Percentiles rank a stretch among this genome's conserved stretches.
These are phyloP conservation scores for Pectinophora gossypiella DNA, from an alignment of 1,140 invertebrate genomes.

Conservation along the genomic window DNA sequence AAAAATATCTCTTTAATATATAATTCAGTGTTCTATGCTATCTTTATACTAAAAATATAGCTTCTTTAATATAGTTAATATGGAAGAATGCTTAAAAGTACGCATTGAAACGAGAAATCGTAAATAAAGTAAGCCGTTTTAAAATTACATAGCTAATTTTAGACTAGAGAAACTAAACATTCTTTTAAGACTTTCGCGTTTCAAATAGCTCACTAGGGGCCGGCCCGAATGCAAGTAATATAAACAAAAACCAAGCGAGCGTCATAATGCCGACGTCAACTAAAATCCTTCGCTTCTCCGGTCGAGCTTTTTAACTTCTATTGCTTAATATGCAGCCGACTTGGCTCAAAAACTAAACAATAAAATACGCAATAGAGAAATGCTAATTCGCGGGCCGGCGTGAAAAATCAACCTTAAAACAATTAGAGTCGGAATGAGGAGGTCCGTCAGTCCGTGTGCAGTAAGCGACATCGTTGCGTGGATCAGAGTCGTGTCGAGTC, in stretches of 20 bases:
- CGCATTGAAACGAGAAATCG: constrained; percentile 37
- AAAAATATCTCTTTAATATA: constrained; percentile 28
- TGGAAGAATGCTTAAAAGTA: constrained; percentile 56
- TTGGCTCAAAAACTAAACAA: neutral
- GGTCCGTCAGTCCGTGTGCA: constrained; percentile 43
- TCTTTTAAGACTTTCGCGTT: constrained; percentile 44
- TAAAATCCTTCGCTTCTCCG: constrained; percentile 24
- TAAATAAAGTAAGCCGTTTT: constrained; percentile 30
- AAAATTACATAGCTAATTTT: constrained; percentile 36
- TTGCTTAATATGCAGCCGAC: too few relatives aligned
- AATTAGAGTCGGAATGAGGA: constrained; percentile 63
- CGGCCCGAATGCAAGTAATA: constrained; percentile 21
- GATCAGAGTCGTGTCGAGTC: constrained; percentile 28
- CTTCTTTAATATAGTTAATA: constrained; percentile 48
- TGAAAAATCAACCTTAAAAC: constrained; percentile 60
- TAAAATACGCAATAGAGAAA: neutral
- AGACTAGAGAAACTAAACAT: constrained; percentile 68
- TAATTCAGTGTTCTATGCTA: constrained; percentile 32
- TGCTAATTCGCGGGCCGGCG: constrained; percentile 25
- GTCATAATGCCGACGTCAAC: constrained; percentile 26
- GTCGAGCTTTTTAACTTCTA: too few relatives aligned
- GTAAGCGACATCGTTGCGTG: constrained; percentile 49
- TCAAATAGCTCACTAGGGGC: constrained; percentile 43
- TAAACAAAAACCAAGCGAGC: constrained; percentile 36
- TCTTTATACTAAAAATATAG: constrained; percentile 49